Percentiles rank a stretch among this genome's conserved stretches.
phyloP scores from a whole-genome alignment of 2,797 vertebrate genomes.

The Mormyrops boulengeri region DNA sequence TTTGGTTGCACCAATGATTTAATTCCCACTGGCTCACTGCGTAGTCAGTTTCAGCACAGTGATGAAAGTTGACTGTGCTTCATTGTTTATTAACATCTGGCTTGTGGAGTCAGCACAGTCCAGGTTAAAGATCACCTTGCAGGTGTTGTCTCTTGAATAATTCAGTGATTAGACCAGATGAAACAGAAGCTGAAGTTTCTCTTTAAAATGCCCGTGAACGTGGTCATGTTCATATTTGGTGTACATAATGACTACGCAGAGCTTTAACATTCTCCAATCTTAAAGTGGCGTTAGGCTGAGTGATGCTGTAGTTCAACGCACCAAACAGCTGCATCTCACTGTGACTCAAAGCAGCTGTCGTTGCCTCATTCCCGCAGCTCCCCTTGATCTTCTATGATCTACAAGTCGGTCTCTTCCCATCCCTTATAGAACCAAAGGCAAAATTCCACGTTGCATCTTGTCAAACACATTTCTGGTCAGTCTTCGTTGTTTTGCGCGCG shows the following conservation, averaged over 20 bases:
- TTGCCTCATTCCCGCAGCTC: neutral
- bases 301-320: neutral
- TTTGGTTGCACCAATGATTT: neutral
- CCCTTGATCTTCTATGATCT: neutral
- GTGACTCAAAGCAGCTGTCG: neutral
- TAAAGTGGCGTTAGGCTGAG: neutral
- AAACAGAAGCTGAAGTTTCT: neutral
- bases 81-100: neutral
- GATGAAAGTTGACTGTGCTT: neutral
- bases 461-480: neutral
- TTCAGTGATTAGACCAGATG: neutral
- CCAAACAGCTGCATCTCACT: slow-evolving; percentile 10
- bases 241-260: neutral
- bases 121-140: neutral
- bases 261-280: neutral
- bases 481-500: neutral
- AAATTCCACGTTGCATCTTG: neutral
- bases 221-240: neutral
- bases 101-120: neutral
- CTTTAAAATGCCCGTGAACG: neutral
- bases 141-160: neutral
- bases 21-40: neutral
- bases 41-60: neutral
- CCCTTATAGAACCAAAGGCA: neutral
- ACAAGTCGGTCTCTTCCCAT: neutral